Conservation (phyloP, 2,888 invertebrate species). For the Nysson spinosus region DNA sequence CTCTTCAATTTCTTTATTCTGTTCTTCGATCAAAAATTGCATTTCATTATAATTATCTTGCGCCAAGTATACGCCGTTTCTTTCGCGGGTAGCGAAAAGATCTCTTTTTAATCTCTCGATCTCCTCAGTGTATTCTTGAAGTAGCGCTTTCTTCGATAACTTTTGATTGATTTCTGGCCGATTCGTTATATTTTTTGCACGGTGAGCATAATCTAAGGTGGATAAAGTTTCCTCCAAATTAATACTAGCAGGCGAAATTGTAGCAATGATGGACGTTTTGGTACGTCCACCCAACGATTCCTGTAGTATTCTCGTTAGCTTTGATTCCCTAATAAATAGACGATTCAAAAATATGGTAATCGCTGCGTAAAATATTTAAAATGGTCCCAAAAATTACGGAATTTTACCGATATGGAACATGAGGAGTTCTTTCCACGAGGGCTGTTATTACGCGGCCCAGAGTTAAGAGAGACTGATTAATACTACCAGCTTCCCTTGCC, state of each 20-base stretch:
- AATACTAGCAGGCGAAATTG: conserved; percentile 92
- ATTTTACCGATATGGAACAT: conserved; percentile 92
- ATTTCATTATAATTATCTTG: conserved; percentile 89
- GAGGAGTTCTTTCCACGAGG: conserved; percentile 93
- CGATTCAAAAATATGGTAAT: not conserved
- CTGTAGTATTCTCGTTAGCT: conserved; percentile 95
- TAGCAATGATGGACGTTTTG: conserved; percentile 98
- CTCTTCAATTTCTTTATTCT: conserved; percentile 84
- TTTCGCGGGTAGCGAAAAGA: conserved; percentile 90
- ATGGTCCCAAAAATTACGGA: not conserved
- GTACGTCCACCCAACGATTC: conserved; percentile 98
- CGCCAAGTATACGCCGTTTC: conserved; percentile 92
- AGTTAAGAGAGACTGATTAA: conserved; percentile 96
- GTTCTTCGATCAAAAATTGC: conserved; percentile 82
- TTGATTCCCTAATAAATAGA: conserved; percentile 87
- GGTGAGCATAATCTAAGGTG: conserved; percentile 95
- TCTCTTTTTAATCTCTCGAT: conserved; percentile 93
- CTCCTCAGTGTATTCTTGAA: conserved; percentile 93
- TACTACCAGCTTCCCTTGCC: conserved; percentile 96
- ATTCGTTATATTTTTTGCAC: conserved; percentile 96
- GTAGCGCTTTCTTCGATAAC: conserved; percentile 88
- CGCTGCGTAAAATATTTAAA: too few relatives aligned
- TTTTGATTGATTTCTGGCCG: conserved; percentile 96
- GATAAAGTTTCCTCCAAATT: conserved; percentile 96
- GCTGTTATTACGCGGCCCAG: conserved; percentile 97